Evolutionary conservation across 2,888 invertebrate species (phyloP), one percentile per base, ranked within the genome.

Genomic region (Acrobeloides nanus): DNA sequence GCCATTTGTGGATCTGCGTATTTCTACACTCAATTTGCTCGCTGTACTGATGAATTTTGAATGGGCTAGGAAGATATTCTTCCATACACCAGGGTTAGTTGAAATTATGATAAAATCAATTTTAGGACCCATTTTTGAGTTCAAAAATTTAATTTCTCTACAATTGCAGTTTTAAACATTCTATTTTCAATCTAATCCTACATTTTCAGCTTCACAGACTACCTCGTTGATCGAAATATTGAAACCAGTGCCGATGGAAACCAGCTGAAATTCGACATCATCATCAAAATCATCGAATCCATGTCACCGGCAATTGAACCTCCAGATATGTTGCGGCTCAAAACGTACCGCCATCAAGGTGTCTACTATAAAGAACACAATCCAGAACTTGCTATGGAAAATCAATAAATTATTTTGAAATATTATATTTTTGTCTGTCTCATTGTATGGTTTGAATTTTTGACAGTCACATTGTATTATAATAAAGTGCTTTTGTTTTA

Each of bases 1-100:
- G n/a, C 49, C 51, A 15, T 21, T 49, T 38, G 32, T 25, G 26
- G 49, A 49, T 18, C n/a, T 49, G 8, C 48, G 39, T 23, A 29
- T 49, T 23, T 35, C 38, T 15, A 23, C 49, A 23, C 32, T 49
- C n/a, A 24, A 39, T 12, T 35, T 51, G 31, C 27, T 49, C 8
- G 24, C 50, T 23, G 24, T 39, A 21, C 31, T 49, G 21, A 21
- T 51, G 10, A 10, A 29, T 15, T 15, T 12, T 29, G 29, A 29
- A 12, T 29, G 29, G 29, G 29, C 29, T 12, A 12, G 10, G 29
- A 10, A 12, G 10, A 10, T 10, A 10, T 29, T 29, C 29, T 29
- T 29, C 29, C 12, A 10, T 12, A 12, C 12, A 12, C 10, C 29
- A 12, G 29, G 29, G 29, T 29, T 12, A 12, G 29, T 29, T 29